These are phyloP conservation scores for Maconellicoccus hirsutus DNA, from an alignment of 1,140 invertebrate genomes.

Conservation along the genomic window DNA sequence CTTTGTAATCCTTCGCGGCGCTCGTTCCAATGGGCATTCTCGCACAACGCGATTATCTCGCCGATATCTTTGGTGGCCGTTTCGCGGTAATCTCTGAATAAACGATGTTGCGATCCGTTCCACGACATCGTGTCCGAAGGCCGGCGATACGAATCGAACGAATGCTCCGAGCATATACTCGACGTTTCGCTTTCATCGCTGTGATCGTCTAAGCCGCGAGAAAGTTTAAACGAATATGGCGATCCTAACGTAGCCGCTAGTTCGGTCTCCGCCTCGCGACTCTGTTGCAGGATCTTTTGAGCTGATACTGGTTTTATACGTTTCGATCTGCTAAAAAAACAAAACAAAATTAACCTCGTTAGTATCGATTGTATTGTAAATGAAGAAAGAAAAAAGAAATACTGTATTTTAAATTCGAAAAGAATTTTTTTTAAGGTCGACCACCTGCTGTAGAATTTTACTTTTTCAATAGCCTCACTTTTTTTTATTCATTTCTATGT, in stretches of 20 bases:
- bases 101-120: slow-evolving; percentile 64
- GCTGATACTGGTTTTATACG: slow-evolving; percentile 50
- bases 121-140: slow-evolving; percentile 36
- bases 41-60: slow-evolving; percentile 77
- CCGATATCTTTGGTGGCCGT: slow-evolving; percentile 56
- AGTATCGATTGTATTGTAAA: no score
- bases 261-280: slow-evolving; percentile 74
- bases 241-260: slow-evolving; percentile 59
- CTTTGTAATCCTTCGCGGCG: slow-evolving; percentile 81
- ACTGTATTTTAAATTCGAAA: no score
- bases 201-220: slow-evolving; percentile 47
- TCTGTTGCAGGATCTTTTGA: slow-evolving; percentile 72
- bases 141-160: slow-evolving; percentile 48
- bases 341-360: no score
- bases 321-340: slow-evolving; percentile 11
- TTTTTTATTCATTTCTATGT: no score
- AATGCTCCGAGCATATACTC: slow-evolving; percentile 84
- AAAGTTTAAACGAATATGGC: background rate
- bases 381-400: no score
- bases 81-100: slow-evolving; percentile 53
- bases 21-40: slow-evolving; percentile 80
- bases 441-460: no score
- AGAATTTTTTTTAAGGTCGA: no score
- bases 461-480: no score
- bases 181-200: slow-evolving; percentile 89